Evolutionary conservation across 2,113 vertebrate genomes (phyloP), one percentile per base, ranked within the genome.

Genomic region (Onychostoma macrolepis): DNA sequence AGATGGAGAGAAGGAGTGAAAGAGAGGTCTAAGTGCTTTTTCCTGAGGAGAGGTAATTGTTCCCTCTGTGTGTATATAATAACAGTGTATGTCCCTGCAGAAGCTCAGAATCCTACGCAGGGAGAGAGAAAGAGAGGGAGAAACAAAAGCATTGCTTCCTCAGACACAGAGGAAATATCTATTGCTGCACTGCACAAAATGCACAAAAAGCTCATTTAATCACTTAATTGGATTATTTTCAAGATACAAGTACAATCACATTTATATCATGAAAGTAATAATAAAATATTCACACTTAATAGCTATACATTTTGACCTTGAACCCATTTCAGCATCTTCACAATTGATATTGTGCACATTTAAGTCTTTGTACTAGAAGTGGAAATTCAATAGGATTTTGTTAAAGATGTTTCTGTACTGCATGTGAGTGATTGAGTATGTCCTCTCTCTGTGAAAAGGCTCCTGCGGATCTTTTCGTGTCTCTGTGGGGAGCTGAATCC

Each of bases 1-100:
- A 56, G 77, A 80, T 15, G 24, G 41, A 71, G 79, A 81, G 24
- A 81, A 81, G 79, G 56, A 81, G 79, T 63, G 79, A 81, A 81
- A 58, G 79, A 80, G 36, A 81, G 79, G 96, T 94, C 95, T 97
- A 96, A 96, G 96, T 96, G 96, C 96, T 96, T 95, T 96, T 96
- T 96, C 96, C 96, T 96, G 96, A 96, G 95, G 95, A 96, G 94
- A 97, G 95, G 95, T 97, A 97, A 97, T 96, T 96, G 96, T 96
- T 96, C 95, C 96, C 93, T 96, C 96, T 97, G 96, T 96, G 96
- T 69, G 80, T 86, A 45, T 80, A 81, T 89, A 87, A 89, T 89
- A 83, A 87, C 85, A 89, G 85, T 86, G 85, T 80, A 87, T 28
- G 75, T 84, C 88, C 28, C 63, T 67, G 76, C 69, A 87, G 81